Base-by-base conservation (phyloP, 2,888 invertebrate genomes). In the Melitaea athalia region DNA sequence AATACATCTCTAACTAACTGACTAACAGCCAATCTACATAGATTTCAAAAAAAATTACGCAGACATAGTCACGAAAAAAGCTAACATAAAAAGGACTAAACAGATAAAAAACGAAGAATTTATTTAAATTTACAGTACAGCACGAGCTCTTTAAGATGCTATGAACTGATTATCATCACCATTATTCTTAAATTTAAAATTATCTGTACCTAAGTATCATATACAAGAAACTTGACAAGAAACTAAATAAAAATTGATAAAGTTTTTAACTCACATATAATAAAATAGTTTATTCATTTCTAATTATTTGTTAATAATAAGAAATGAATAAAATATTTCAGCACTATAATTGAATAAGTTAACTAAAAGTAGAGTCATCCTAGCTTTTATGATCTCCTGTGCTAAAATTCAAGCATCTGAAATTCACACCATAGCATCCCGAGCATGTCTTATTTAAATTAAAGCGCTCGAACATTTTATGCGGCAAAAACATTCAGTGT, bases 391-490 rank as follows among this genome's bases (percentile, higher is more conserved):
- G 61, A 66, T 43, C 14, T 14, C 45, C 47, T 60, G 45, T 42
- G 61, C 55, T 61, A 17, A 49, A 62, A 67, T 49, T 38, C 24
- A 14, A 64, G 62, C 60, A 70, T 72, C 72, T 75, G 69, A 81
- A 83, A 81, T 85, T 87, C 87, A 85, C 88, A 85, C 87, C 15
- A 53, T 81, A 77, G 76, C 80, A 77, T 72, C 72, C 75, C 80
- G 78, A 76, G 80, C 79, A 55, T 71, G 76, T 76, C 79, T 84
- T 89, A 90, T 90, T 91, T 85, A 89, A 90, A 89, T 88, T 80
- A 85, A 86, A 78, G 77, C 81, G 82, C 85, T 83, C 85, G 81
- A 79, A 81, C 77, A 82, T 81, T 82, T 84, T 84, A 82, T 81
- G 78, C 78, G 74, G 82, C 83, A 84, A 84, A 84, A 85, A 85